These are phyloP conservation scores for Epinephelus awoara DNA, from an alignment of 2,797 vertebrate genomes.

Conservation along the genomic window DNA sequence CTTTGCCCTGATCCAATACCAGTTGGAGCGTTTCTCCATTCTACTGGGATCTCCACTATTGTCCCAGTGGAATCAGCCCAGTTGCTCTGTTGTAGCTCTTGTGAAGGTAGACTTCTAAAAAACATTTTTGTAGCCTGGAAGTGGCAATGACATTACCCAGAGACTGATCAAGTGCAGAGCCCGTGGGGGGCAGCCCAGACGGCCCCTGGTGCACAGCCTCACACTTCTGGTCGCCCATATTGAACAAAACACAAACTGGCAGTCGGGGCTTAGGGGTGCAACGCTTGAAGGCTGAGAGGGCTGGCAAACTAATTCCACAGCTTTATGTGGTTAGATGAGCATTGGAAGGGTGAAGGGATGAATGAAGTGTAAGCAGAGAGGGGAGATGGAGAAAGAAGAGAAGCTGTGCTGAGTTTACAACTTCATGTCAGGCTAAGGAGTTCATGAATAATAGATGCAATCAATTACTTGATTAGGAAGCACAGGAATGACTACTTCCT, in stretches of 20 bases:
- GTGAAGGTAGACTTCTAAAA: slow-evolving; percentile 45
- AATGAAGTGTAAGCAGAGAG: slow-evolving; percentile 75
- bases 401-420: slow-evolving; percentile 81
- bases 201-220: slow-evolving; percentile 58
- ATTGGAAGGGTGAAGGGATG: slow-evolving; percentile 69
- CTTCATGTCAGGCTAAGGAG: slow-evolving; percentile 81
- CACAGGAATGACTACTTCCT: slow-evolving; percentile 80
- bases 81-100: slow-evolving; percentile 33
- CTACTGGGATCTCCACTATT: slow-evolving; percentile 27
- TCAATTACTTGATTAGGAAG: slow-evolving; percentile 85
- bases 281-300: slow-evolving; percentile 76
- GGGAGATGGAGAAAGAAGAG: slow-evolving; percentile 68
- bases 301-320: slow-evolving; percentile 79
- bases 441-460: slow-evolving; percentile 86
- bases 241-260: slow-evolving; percentile 83
- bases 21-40: slow-evolving; percentile 18
- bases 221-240: slow-evolving; percentile 76
- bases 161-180: slow-evolving; percentile 72
- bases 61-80: slow-evolving; percentile 34
- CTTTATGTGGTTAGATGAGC: slow-evolving; percentile 81
- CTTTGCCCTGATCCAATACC: too few relatives aligned
- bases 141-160: slow-evolving; percentile 78
- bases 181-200: slow-evolving; percentile 55
- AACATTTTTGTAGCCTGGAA: slow-evolving; percentile 62
- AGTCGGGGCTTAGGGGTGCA: slow-evolving; percentile 79